Conservation (phyloP, 2,797 vertebrate species). For the Parotocinclus haroldoi region DNA sequence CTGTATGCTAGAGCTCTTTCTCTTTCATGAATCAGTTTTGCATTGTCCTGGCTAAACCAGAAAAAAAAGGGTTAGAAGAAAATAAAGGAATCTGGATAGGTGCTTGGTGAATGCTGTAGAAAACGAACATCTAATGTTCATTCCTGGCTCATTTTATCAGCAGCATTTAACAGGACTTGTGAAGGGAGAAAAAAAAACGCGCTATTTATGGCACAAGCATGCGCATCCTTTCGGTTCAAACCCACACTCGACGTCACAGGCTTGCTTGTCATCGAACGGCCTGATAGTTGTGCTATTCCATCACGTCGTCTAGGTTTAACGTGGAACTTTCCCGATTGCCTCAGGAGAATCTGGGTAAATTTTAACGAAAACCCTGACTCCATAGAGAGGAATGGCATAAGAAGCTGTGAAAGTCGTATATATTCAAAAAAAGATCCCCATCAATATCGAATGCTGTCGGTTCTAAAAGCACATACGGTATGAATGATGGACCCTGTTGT, state of each 20-base stretch:
- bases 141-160: too few relatives aligned
- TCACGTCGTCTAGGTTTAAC: background rate
- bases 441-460: conserved; percentile 9
- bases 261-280: background rate
- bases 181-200: conserved; percentile 2
- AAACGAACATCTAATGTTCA: too few relatives aligned
- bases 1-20: too few relatives aligned
- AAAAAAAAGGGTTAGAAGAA: too few relatives aligned
- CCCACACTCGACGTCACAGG: background rate
- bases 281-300: background rate
- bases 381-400: background rate
- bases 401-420: background rate
- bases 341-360: background rate
- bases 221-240: background rate
- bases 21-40: too few relatives aligned
- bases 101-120: too few relatives aligned
- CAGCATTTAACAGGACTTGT: too few relatives aligned
- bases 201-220: background rate
- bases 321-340: background rate
- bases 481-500: conserved; percentile 6
- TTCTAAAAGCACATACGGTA: conserved; percentile 7
- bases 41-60: too few relatives aligned
- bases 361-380: background rate
- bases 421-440: background rate
- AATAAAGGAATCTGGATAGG: too few relatives aligned